Evolutionary conservation across 2,113 vertebrate genomes (phyloP).

Genomic region (Pomatorhinus ruficollis): DNA sequence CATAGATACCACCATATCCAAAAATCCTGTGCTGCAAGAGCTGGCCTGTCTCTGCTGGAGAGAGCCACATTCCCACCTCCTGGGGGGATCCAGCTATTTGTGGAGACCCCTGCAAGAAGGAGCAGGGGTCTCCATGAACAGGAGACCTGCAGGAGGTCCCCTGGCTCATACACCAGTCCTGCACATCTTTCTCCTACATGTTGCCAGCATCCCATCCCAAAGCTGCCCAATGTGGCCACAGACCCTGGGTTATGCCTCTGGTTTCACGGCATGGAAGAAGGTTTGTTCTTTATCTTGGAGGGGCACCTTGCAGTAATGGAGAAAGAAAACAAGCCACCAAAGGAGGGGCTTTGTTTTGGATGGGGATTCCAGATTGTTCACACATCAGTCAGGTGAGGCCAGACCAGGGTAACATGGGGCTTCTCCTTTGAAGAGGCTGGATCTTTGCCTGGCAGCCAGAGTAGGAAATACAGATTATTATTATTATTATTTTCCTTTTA

Average conservation of each 20-base stretch:
- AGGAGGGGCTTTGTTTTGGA: constrained; percentile 47
- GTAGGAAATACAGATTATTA: constrained; percentile 63
- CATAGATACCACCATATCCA: neutral
- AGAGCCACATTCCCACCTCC: neutral
- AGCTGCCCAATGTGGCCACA: rapidly evolving
- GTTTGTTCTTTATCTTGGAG: constrained; percentile 6
- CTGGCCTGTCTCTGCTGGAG: neutral
- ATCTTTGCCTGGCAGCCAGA: constrained; percentile 62
- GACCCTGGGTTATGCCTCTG: neutral
- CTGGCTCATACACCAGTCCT: neutral
- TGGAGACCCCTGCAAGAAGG: neutral
- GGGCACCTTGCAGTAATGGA: neutral
- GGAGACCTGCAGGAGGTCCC: neutral
- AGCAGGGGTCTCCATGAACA: neutral
- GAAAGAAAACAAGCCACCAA: constrained; percentile 41
- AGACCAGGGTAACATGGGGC: constrained; percentile 20
- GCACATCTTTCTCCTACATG: neutral
- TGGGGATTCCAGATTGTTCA: constrained; percentile 63
- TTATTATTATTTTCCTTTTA: constrained; percentile 44
- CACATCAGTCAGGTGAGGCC: constrained; percentile 74
- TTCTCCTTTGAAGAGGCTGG: constrained; percentile 74
- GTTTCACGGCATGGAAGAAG: neutral
- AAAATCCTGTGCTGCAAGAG: neutral
- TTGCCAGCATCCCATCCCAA: neutral
- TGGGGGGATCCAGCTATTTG: neutral